Evolutionary conservation across 2,113 vertebrate species (phyloP).

Genomic region (Ameiurus melas): DNA sequence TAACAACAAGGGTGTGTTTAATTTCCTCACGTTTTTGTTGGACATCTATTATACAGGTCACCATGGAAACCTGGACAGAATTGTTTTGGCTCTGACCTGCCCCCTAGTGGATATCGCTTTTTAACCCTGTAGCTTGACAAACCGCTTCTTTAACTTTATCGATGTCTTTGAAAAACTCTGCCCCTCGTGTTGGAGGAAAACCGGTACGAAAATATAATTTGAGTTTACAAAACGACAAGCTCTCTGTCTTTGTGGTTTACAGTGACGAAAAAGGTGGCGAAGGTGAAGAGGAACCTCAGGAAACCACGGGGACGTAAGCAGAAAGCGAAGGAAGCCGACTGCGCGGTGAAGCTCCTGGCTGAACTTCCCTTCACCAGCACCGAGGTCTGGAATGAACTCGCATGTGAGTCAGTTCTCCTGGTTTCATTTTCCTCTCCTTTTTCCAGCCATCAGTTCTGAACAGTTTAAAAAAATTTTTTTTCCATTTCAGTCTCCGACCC

Average conservation of each 20-base stretch:
- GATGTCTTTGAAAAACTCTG: no score
- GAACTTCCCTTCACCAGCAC: slow-evolving; percentile 80
- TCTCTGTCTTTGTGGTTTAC: slow-evolving; percentile 1
- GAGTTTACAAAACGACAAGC: background rate
- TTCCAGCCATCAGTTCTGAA: no score
- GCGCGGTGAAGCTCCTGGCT: slow-evolving; percentile 62
- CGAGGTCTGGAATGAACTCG: slow-evolving; percentile 74
- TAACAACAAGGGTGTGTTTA: background rate
- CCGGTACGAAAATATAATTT: background rate
- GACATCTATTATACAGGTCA: background rate
- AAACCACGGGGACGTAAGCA: slow-evolving; percentile 54
- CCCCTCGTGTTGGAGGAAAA: background rate
- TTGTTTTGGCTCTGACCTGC: background rate
- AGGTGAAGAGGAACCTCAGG: slow-evolving; percentile 51
- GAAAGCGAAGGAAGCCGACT: slow-evolving; percentile 56
- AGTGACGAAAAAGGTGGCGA: slow-evolving; percentile 55
- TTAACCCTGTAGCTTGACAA: no score
- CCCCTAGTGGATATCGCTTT: background rate
- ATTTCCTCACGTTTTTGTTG: background rate
- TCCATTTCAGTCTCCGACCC: slow-evolving; percentile 66
- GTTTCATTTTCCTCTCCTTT: no score
- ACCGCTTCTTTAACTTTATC: background rate
- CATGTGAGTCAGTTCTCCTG: slow-evolving; percentile 35
- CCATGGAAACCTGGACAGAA: background rate
- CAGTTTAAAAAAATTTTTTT: background rate